Percentiles rank a stretch among this genome's conserved stretches.
These are phyloP conservation scores for Listrodromus nycthemerus DNA, from an alignment of 2,888 invertebrate genomes.

Conservation along the genomic window DNA sequence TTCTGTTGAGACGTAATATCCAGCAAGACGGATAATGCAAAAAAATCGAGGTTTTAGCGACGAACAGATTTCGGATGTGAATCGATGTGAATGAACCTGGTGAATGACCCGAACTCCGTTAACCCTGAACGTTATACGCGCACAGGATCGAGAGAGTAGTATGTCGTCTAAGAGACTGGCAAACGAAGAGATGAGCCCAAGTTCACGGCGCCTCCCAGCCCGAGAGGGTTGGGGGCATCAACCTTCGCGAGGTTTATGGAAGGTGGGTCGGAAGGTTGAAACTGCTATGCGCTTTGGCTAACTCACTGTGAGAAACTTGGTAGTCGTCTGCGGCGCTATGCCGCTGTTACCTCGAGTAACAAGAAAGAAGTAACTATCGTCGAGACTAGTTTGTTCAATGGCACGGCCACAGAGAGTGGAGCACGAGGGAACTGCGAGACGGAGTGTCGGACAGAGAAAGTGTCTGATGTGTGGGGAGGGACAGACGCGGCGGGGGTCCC, in stretches of 20 bases:
- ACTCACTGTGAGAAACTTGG: slow-evolving; percentile 79
- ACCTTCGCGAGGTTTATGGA: slow-evolving; percentile 75
- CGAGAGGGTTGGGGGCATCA: slow-evolving; percentile 64
- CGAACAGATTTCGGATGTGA: background rate
- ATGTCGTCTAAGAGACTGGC: slow-evolving; percentile 28
- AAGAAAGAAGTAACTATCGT: slow-evolving; percentile 84
- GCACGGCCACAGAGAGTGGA: slow-evolving; percentile 73
- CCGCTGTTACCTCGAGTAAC: slow-evolving; percentile 71
- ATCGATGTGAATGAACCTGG: background rate
- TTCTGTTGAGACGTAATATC: no score
- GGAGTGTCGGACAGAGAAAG: slow-evolving; percentile 56
- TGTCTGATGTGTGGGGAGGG: slow-evolving; percentile 60
- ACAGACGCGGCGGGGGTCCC: slow-evolving; percentile 73
- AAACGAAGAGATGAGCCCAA: slow-evolving; percentile 72
- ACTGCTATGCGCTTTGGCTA: slow-evolving; percentile 59
- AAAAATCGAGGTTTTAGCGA: background rate
- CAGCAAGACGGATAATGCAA: slow-evolving; percentile 3
- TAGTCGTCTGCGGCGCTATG: slow-evolving; percentile 69
- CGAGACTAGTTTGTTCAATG: slow-evolving; percentile 83
- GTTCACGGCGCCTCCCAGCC: slow-evolving; percentile 75
- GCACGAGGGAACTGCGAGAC: slow-evolving; percentile 53
- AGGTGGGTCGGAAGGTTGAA: slow-evolving; percentile 16
- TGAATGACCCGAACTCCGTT: slow-evolving; percentile 32
- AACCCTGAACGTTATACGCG: slow-evolving; percentile 42
- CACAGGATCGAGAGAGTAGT: slow-evolving; percentile 40